phyloP scores from a whole-genome alignment of 2,888 invertebrate species.

The Pasiphila rectangulata region DNA sequence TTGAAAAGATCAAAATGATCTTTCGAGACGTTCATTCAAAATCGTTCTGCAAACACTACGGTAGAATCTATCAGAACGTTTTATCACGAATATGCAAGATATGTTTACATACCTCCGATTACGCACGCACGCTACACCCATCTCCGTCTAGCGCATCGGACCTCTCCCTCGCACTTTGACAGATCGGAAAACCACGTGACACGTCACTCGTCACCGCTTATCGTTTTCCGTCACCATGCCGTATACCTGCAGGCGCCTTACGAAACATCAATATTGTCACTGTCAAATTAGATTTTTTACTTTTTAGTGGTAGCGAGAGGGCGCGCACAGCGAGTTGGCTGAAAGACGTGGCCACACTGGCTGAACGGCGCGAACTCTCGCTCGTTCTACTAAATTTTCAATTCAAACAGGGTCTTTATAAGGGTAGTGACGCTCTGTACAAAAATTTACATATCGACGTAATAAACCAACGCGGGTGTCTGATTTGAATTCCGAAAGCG shows the following conservation, averaged over 20 bases:
- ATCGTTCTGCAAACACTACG: slow-evolving; percentile 7
- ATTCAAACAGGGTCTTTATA: slow-evolving; percentile 80
- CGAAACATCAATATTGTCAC: slow-evolving; percentile 21
- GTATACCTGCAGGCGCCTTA: slow-evolving; percentile 17
- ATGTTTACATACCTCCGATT: slow-evolving; percentile 53
- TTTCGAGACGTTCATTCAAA: not conserved
- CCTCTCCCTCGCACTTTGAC: slow-evolving; percentile 68
- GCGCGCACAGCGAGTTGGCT: slow-evolving; percentile 68
- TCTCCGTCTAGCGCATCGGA: slow-evolving; percentile 45
- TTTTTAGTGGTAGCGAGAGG: slow-evolving; percentile 38
- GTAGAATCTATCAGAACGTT: slow-evolving; percentile 5
- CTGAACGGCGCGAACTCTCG: slow-evolving; percentile 67
- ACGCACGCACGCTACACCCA: slow-evolving; percentile 42
- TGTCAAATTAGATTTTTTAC: slow-evolving; percentile 20
- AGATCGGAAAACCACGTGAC: slow-evolving; percentile 63
- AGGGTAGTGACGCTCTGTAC: slow-evolving; percentile 80
- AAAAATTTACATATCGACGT: slow-evolving; percentile 80
- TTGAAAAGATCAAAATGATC: slow-evolving; percentile 1
- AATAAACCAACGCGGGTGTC: slow-evolving; percentile 73
- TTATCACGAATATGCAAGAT: slow-evolving; percentile 29
- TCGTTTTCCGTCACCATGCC: slow-evolving; percentile 36
- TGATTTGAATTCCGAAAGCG: slow-evolving; percentile 71
- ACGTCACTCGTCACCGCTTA: slow-evolving; percentile 40
- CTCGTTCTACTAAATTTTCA: slow-evolving; percentile 78
- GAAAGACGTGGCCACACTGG: slow-evolving; percentile 78